Conservation (phyloP, 2,113 vertebrate species). For the Perccottus glenii region DNA sequence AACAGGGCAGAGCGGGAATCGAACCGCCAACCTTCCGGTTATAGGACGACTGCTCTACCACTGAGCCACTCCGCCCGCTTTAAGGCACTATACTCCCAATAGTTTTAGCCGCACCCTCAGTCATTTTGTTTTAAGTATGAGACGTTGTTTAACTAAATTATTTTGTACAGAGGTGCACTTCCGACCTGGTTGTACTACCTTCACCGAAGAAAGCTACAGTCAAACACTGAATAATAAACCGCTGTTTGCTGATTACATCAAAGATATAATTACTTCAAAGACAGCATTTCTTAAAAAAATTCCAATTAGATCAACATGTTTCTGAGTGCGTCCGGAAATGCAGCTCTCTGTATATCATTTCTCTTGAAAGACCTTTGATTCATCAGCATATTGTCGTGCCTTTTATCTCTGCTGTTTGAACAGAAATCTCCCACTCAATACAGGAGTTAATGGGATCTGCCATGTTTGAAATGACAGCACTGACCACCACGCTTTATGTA, state of each 20-base stretch:
- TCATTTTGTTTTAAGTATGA: too few relatives aligned
- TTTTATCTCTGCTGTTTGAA: conserved; percentile 81
- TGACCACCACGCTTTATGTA: not conserved
- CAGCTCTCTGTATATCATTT: conserved; percentile 56
- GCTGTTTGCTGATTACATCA: conserved; percentile 73
- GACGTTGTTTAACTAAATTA: too few relatives aligned
- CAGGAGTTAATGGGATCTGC: conserved; percentile 76
- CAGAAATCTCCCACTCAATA: conserved; percentile 69
- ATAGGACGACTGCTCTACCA: too few relatives aligned
- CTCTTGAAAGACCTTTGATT: conserved; percentile 76
- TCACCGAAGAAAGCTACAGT: too few relatives aligned
- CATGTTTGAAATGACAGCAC: conserved; percentile 63
- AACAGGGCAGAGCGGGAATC: too few relatives aligned
- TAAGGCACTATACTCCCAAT: too few relatives aligned
- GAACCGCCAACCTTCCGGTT: too few relatives aligned
- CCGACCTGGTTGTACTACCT: too few relatives aligned
- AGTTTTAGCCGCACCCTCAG: too few relatives aligned
- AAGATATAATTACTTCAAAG: conserved; percentile 77
- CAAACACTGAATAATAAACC: conserved; percentile 36
- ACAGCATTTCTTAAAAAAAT: conserved; percentile 64
- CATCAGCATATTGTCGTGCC: conserved; percentile 72
- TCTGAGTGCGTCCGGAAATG: conserved; percentile 66
- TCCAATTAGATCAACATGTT: conserved; percentile 74
- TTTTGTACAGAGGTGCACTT: too few relatives aligned
- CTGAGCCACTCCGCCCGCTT: too few relatives aligned